Base-by-base conservation (phyloP, 2,797 vertebrate species). In the Clangula hyemalis region DNA sequence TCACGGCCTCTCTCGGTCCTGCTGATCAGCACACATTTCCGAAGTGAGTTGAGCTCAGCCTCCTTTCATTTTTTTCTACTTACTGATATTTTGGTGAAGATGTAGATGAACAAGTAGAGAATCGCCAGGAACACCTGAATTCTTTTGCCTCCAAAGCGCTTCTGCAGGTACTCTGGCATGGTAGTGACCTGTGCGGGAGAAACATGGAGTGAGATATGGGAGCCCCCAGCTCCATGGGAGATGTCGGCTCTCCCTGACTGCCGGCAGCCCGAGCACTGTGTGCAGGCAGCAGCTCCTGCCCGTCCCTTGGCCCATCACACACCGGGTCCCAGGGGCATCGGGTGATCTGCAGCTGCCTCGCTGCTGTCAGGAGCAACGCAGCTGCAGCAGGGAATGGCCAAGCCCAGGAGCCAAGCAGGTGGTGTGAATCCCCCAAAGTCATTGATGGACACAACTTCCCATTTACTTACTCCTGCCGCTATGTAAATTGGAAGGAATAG, bases 81-180 rank as follows among this genome's bases (percentile, higher is more conserved):
- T 97, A 99, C 99, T 64, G 99, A 99, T 97, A 99, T 99, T 97
- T 99, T 99, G 94, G 99, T 99, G 97, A 99, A 99, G 96, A 99
- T 99, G 85, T 99, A 99, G 97, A 99, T 99, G 74, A 99, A 99
- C 95, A 99, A 96, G 93, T 98, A 99, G 95, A 99, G 97, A 88
- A 99, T 81, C 0, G 99, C 98, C 69, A 99, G 98, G 82, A 98
- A 99, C 75, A 99, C 93, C 94, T 99, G 98, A 9, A 99, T 99
- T 89, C 99, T 98, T 97, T 96, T 98, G 36, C 99, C 99, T 5
- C 99, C 99, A 0, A 99, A 99, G 16, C 99, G 98, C 65, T 77
- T 98, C 97, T 93, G 97, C 53, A 99, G 53, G 96, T 99, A 99
- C 36, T 99, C 99, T 0, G 99, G 99, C 99, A 99, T 99, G 10